Evolutionary conservation across 2,113 vertebrate genomes (phyloP), one percentile per base, ranked within the genome.

Genomic region (Coturnix japonica): DNA sequence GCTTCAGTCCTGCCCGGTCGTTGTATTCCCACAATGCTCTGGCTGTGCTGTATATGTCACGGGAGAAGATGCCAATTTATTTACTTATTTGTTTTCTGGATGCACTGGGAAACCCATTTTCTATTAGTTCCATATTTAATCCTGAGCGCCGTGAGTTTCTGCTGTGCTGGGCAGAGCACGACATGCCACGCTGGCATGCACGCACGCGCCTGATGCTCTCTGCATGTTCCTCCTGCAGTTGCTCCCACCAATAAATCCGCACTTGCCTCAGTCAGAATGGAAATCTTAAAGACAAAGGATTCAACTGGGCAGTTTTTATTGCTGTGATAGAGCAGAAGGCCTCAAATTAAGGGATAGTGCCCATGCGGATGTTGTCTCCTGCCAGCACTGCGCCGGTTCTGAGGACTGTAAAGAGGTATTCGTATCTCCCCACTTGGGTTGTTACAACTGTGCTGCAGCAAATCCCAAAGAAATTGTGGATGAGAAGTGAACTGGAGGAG

Each of bases 261-360:
- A 41, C 89, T 93, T 89, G 87, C 95, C 76, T 71, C 64, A 90
- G 91, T 94, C 93, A 79, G 94, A 89, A 93, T 93, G 83, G 96
- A 94, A 93, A 95, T 92, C 94, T 93, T 93, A 89, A 89, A 95
- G 89, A 94, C 95, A 96, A 96, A 95, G 84, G 94, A 51, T 78
- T 84, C 86, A 89, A 93, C 84, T 93, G 87, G 84, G 85, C 67
- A 96, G 77, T 66, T 53, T 89, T 96, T 89, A 95, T 87, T 91
- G 91, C 86, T 71, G 78, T 67, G 93, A 60, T 67, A 51, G 84
- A 89, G 87, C 79, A 87, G 94, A 95, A 92, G 92, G 91, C 92
- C 92, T 91, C 91, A 94, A 87, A 89, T 89, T 74, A 84, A 78
- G 91, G 79, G 43, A 60, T 79, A 3, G 78, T 19, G 81, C 88